Evolutionary conservation across 2,797 vertebrate genomes (phyloP).

Genomic region (Galago senegalensis): DNA sequence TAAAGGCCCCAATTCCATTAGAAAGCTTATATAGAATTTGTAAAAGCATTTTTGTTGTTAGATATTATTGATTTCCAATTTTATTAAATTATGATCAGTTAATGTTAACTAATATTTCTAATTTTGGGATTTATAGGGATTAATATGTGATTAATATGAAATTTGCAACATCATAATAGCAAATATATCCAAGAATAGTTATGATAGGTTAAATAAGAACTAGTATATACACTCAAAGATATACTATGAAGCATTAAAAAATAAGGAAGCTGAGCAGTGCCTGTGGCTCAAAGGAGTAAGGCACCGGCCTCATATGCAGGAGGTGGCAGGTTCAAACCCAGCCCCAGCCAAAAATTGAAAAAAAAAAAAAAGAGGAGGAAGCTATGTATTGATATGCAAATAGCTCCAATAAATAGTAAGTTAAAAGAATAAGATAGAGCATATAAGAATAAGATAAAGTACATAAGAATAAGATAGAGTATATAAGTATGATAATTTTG

Average conservation of each 20-base stretch:
- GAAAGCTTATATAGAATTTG: background rate
- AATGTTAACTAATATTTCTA: background rate
- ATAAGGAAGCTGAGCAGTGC: background rate
- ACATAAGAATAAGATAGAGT: background rate
- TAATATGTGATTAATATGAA: background rate
- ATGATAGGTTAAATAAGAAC: background rate
- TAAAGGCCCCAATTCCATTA: background rate
- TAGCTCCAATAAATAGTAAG: background rate
- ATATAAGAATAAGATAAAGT: background rate
- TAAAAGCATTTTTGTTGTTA: too few species aligned
- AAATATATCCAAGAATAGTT: background rate
- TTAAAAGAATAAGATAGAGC: background rate
- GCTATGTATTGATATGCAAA: background rate
- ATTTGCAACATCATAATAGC: background rate
- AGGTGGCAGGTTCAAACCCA: too few species aligned
- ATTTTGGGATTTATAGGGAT: background rate
- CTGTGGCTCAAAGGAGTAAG: too few species aligned
- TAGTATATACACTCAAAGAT: background rate
- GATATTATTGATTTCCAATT: background rate
- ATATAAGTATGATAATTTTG: background rate
- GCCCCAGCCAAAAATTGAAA: too few species aligned
- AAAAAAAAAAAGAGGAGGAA: background rate
- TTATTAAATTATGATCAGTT: background rate
- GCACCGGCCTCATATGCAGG: too few species aligned
- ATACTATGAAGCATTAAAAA: background rate